Evolutionary conservation across 2,888 invertebrate genomes (phyloP).

Genomic region (Cephus nigrinus): DNA sequence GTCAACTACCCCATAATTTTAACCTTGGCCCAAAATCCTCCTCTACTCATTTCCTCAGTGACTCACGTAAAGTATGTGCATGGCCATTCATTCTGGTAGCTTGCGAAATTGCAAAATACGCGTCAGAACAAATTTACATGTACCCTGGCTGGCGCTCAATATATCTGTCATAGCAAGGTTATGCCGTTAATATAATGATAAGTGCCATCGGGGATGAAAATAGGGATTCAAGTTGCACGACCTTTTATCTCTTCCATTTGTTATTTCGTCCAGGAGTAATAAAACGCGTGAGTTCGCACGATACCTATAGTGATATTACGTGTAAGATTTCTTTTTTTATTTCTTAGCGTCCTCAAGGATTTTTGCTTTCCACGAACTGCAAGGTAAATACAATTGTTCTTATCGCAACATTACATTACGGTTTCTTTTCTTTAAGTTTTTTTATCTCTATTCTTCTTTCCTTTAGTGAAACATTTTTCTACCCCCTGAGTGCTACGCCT

Average conservation of each 20-base stretch:
- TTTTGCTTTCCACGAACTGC: neutral
- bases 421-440: neutral
- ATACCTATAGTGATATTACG: neutral
- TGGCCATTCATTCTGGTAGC: neutral
- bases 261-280: neutral
- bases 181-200: neutral
- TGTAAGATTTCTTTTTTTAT: neutral
- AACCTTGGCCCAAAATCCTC: neutral
- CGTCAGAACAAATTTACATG: neutral
- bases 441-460: neutral
- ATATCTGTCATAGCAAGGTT: neutral
- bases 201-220: neutral
- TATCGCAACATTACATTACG: neutral
- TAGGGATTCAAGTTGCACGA: neutral
- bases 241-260: neutral
- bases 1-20: neutral
- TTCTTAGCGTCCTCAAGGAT: neutral
- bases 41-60: neutral
- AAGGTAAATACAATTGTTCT: neutral
- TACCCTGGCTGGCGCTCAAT: neutral
- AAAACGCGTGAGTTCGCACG: neutral
- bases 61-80: neutral
- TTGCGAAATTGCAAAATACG: neutral
- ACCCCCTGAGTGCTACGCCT: neutral
- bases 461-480: neutral